Base-by-base conservation (phyloP, 23 tunicate genomes). In the Oikopleura albicans region DNA sequence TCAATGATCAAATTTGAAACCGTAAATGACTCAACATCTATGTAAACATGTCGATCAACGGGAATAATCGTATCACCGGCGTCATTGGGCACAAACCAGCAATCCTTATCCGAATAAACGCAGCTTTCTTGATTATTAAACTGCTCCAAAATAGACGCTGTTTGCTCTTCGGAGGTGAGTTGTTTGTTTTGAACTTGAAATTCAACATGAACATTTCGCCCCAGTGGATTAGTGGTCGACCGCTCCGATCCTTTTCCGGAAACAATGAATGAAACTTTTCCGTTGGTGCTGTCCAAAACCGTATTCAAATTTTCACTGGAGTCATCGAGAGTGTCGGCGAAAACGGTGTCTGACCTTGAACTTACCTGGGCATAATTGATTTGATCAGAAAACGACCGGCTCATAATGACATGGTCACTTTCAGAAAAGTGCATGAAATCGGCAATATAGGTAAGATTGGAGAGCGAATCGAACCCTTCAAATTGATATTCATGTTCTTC, bases 391-490 rank as follows among this genome's bases (percentile, higher is more conserved):
- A 94, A 40, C 0, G 41, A 16, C 39, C 88, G 95, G 1, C 39
- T 39, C 41, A 91, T 76, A 49, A 87, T 75, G 75, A 90, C 39
- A 83, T 87, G 79, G 66, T 95, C 96, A 40, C 40, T 86, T 33
- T 49, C 83, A 39, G 1, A n/a, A 12, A 95, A 87, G 39, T 85
- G 87, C 41, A 87, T 89, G 49, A 84, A 85, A 27, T 40, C 84
- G 0, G 96, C 87, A 63, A 76, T 85, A 90, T 90, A 95, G 40
- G 88, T 88, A 41, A 91, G 83, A 63, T 95, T 95, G 41, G 95
- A 86, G 86, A 95, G 89, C 56, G 85, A 86, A n/a, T 85, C 87
- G 39, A 40, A 89, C 35, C 86, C 88, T 75, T 87, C 84, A 75
- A 86, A 95, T 0, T 37, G 31, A 84, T 83, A 39, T 0, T 0